A percentile compares a stretch with the other conserved stretches of the same genome.
Conservation (phyloP, 2,113 vertebrate genomes). For the Odocoileus hemionus region DNA sequence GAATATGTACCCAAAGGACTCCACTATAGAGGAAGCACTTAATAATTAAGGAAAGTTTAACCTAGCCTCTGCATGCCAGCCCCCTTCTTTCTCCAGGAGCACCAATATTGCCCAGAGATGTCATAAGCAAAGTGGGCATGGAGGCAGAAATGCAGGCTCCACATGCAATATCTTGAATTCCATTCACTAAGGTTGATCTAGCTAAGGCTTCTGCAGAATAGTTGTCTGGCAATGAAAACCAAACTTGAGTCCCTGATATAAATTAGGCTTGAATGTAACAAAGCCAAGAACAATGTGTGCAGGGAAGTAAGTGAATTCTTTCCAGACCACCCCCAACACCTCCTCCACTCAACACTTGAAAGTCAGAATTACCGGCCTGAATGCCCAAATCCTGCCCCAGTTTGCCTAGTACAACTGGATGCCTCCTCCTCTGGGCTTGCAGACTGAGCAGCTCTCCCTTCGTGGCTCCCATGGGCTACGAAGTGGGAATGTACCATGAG, state of each 20-base stretch:
- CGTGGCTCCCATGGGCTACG: not conserved
- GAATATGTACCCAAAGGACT: not conserved
- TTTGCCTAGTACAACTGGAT: not conserved
- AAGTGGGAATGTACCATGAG: too few relatives aligned
- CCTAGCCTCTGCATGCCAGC: not conserved
- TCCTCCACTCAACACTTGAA: not conserved
- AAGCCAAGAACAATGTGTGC: not conserved
- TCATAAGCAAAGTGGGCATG: not conserved
- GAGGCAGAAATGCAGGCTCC: not conserved
- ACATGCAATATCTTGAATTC: not conserved
- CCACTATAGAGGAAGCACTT: not conserved
- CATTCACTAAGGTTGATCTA: not conserved
- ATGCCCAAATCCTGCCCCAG: not conserved
- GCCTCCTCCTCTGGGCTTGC: not conserved
- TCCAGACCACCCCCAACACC: not conserved
- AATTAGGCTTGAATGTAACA: not conserved
- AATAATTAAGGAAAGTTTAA: not conserved
- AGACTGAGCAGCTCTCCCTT: not conserved
- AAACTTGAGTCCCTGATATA: not conserved
- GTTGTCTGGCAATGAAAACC: not conserved
- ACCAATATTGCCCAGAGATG: too few relatives aligned
- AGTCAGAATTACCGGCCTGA: not conserved
- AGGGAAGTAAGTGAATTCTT: not conserved
- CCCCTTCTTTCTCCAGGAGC: not conserved
- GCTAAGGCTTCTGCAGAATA: not conserved